Evolutionary conservation across 2,888 invertebrate species (phyloP).

Genomic region (Polydrusus pterygomalis): DNA sequence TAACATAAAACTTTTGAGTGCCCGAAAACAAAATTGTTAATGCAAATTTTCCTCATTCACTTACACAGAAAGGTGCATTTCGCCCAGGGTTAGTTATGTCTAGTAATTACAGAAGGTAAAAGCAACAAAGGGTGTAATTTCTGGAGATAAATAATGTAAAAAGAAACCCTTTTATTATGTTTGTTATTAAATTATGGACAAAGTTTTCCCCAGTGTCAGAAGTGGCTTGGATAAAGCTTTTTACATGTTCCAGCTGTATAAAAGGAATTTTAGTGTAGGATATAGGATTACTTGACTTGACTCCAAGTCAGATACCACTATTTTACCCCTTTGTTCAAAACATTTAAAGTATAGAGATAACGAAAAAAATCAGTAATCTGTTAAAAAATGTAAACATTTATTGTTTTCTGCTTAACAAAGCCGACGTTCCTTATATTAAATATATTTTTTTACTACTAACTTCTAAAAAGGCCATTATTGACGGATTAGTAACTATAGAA

Average conservation of each 20-base stretch:
- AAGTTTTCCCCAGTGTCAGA: slow-evolving; percentile 17
- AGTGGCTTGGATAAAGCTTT: slow-evolving; percentile 12
- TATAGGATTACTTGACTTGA: too few species aligned
- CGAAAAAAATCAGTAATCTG: too few species aligned
- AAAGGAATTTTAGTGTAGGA: slow-evolving; percentile 2
- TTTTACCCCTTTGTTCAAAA: too few species aligned
- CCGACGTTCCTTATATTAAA: too few species aligned
- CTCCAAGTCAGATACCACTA: background rate
- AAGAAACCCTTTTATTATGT: slow-evolving; percentile 7
- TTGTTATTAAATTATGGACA: slow-evolving; percentile 20
- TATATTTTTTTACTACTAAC: too few species aligned
- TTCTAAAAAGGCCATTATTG: too few species aligned
- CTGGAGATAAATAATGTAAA: slow-evolving; percentile 14
- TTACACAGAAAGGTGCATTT: slow-evolving; percentile 9
- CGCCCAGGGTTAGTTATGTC: background rate
- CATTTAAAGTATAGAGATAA: too few species aligned
- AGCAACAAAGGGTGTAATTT: background rate
- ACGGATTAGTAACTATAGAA: too few species aligned
- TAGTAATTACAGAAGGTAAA: slow-evolving; percentile 18
- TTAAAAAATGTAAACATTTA: too few species aligned
- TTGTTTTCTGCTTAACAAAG: too few species aligned
- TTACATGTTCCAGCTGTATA: background rate
- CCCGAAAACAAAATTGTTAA: background rate
- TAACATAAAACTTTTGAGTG: too few species aligned
- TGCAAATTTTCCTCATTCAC: background rate